Evolutionary conservation across 2,888 invertebrate genomes (phyloP).

Genomic region (Theretra japonica): DNA sequence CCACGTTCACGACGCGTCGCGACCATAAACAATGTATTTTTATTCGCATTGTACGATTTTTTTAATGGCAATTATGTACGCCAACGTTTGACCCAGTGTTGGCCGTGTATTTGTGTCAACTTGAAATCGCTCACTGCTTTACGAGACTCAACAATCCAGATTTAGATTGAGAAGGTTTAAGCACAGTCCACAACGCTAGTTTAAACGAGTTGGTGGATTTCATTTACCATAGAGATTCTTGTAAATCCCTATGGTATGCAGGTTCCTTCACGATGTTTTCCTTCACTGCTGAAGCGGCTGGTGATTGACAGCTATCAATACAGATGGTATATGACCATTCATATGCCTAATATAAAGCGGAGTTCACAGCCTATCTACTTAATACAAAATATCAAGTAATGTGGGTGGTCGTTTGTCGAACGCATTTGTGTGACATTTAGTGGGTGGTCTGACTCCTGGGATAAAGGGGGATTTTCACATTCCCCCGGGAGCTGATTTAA

Average conservation of each 20-base stretch:
- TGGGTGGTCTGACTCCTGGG: constrained; percentile 14
- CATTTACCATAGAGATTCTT: no score
- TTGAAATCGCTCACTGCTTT: neutral
- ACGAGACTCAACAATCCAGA: no score
- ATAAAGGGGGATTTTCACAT: neutral
- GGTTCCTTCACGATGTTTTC: no score
- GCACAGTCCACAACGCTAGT: no score
- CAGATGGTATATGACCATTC: neutral
- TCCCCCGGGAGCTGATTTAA: neutral
- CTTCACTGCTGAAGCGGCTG: no score
- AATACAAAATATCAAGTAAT: neutral
- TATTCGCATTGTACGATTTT: constrained; percentile 15
- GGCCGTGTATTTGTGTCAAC: neutral
- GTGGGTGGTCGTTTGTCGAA: constrained; percentile 1
- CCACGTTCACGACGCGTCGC: constrained; percentile 26
- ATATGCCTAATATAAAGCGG: neutral
- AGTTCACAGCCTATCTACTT: neutral
- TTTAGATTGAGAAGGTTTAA: no score
- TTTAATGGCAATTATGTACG: constrained; percentile 18
- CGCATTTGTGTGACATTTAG: neutral
- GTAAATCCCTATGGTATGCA: no score
- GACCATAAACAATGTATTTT: constrained; percentile 17
- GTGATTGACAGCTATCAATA: no score
- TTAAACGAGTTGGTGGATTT: no score
- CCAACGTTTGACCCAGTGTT: constrained; percentile 16